phyloP scores from a whole-genome alignment of 2,888 invertebrate species.

The Odontomyia ornata region DNA sequence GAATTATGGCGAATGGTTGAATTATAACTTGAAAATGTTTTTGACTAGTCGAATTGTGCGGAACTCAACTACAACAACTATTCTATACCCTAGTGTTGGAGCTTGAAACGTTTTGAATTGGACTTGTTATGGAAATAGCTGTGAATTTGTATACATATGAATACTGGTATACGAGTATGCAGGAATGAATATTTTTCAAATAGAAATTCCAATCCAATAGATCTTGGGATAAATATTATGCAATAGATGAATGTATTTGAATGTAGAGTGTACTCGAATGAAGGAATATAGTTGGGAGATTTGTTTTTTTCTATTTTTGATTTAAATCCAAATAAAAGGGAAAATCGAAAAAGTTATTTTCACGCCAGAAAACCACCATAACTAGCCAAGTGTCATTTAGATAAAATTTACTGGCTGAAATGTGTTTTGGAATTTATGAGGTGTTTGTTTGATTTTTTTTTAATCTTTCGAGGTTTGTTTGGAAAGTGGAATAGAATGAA shows the following conservation, averaged over 20 bases:
- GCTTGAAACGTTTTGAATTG: conserved; percentile 6
- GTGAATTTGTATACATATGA: no score
- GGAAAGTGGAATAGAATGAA: no score
- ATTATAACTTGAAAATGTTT: conserved; percentile 41
- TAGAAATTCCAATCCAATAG: background rate
- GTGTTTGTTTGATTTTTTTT: no score
- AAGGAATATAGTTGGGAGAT: no score
- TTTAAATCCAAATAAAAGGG: conserved; percentile 34
- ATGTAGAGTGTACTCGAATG: background rate
- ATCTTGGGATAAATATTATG: background rate
- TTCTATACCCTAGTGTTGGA: background rate
- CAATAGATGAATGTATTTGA: background rate
- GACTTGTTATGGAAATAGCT: background rate
- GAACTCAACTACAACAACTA: no score
- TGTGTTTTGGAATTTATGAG: conserved; percentile 7
- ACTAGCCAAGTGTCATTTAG: conserved; percentile 34
- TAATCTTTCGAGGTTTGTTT: no score
- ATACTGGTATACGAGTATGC: background rate
- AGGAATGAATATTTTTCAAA: background rate
- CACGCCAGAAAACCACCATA: conserved; percentile 3
- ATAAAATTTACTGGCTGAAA: conserved; percentile 26
- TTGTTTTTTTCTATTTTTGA: no score
- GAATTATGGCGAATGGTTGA: conserved; percentile 42
- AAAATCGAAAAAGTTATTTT: conserved; percentile 39
- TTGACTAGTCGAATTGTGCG: conserved; percentile 33